Percentiles rank a stretch among this genome's conserved stretches.
Conservation (phyloP, 2,113 vertebrate genomes). For the Amphiprion ocellaris region DNA sequence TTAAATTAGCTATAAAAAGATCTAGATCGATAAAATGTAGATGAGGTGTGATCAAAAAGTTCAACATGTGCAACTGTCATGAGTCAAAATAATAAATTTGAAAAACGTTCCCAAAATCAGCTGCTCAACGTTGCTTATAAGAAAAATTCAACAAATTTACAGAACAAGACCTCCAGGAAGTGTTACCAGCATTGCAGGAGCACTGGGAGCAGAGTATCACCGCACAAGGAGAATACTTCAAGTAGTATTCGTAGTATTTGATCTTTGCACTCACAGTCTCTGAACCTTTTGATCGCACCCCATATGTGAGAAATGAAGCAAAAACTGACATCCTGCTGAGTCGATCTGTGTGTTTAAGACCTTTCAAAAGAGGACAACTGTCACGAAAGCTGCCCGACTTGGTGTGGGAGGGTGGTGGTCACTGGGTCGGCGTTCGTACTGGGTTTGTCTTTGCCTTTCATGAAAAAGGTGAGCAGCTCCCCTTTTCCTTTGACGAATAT, state of each 20-base stretch:
- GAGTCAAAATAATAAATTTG: no score
- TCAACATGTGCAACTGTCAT: no score
- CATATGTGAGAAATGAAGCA: neutral
- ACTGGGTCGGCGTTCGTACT: constrained; percentile 80
- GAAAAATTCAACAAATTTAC: no score
- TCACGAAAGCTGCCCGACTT: constrained; percentile 88
- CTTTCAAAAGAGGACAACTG: neutral
- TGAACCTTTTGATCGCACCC: no score
- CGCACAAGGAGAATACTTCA: no score
- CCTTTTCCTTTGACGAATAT: constrained; percentile 98
- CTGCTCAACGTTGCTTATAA: no score
- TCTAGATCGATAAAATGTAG: neutral
- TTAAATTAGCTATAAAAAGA: constrained; percentile 39
- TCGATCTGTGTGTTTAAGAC: constrained; percentile 8
- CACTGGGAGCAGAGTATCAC: no score
- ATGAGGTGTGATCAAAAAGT: neutral
- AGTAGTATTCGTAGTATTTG: no score
- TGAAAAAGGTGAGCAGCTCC: constrained; percentile 95
- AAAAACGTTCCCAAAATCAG: no score
- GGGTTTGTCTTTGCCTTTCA: constrained; percentile 93
- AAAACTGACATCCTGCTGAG: neutral
- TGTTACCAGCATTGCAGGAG: no score
- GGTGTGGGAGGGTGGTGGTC: constrained; percentile 90
- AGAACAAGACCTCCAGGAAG: no score
- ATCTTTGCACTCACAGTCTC: no score